phyloP scores from a whole-genome alignment of 2,113 vertebrate genomes.

The Channa maculata region DNA sequence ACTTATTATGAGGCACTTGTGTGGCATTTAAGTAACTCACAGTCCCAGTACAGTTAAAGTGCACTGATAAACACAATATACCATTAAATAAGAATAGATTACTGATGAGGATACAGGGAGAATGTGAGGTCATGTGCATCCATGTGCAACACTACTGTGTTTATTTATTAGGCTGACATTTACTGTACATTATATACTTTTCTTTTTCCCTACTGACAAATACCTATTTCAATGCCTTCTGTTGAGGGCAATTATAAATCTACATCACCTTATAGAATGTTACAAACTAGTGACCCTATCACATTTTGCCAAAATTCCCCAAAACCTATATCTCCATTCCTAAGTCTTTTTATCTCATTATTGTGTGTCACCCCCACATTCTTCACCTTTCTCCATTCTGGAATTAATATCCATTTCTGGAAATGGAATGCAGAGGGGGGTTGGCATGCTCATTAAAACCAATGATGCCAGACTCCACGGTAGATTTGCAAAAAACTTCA shows the following conservation, averaged over 20 bases:
- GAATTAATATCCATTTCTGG: constrained; percentile 65
- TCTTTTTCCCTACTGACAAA: no score
- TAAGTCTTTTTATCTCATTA: no score
- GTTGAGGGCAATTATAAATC: no score
- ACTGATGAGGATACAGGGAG: constrained; percentile 1
- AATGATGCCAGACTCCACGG: constrained; percentile 38
- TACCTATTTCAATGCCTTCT: no score
- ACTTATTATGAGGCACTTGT: neutral
- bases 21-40: constrained; percentile 31
- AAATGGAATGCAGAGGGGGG: constrained; percentile 38
- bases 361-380: neutral
- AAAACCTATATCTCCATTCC: no score
- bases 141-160: neutral
- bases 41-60: constrained; percentile 11
- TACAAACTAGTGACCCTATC: no score
- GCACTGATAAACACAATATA: constrained; percentile 43
- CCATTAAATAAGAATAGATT: constrained; percentile 35
- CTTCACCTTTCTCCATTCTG: neutral
- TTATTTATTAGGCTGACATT: no score
- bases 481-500: no score
- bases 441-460: constrained; percentile 63
- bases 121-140: constrained; percentile 22
- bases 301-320: no score
- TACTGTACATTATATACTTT: no score
- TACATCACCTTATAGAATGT: no score